Evolutionary conservation across 2,797 vertebrate genomes (phyloP).

Genomic region (Microhierax caerulescens): DNA sequence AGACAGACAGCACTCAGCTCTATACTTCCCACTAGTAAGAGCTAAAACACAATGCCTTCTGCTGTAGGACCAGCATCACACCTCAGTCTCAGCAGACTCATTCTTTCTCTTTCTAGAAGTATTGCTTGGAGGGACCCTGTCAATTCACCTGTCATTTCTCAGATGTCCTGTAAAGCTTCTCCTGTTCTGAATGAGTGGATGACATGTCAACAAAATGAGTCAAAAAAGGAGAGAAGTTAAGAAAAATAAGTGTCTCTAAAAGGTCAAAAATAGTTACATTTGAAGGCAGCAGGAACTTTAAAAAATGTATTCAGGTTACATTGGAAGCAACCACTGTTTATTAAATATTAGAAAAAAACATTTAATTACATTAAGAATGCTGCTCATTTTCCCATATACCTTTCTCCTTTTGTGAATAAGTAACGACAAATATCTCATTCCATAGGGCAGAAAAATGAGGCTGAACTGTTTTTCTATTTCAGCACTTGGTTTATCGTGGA

Average conservation of each 20-base stretch:
- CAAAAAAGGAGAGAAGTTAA: background rate
- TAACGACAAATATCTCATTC: background rate
- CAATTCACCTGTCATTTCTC: background rate
- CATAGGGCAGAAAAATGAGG: background rate
- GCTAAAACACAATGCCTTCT: background rate
- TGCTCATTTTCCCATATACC: background rate
- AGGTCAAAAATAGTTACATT: background rate
- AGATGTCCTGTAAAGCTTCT: background rate
- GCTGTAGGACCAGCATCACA: background rate
- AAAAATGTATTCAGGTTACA: background rate
- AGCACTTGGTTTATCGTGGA: background rate
- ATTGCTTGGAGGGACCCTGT: background rate
- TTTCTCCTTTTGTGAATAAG: background rate
- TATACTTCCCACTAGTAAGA: background rate
- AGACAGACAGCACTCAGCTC: background rate
- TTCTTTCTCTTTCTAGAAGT: background rate
- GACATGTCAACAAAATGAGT: background rate
- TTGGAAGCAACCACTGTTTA: background rate
- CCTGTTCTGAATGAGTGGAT: background rate
- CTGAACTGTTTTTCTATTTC: constrained; percentile 1
- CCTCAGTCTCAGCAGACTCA: background rate
- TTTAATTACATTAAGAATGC: background rate
- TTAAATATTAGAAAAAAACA: background rate
- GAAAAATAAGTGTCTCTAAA: background rate
- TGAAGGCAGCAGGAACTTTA: background rate